These are phyloP conservation scores for Argyrosomus regius DNA, from an alignment of 2,797 vertebrate genomes.

Conservation along the genomic window DNA sequence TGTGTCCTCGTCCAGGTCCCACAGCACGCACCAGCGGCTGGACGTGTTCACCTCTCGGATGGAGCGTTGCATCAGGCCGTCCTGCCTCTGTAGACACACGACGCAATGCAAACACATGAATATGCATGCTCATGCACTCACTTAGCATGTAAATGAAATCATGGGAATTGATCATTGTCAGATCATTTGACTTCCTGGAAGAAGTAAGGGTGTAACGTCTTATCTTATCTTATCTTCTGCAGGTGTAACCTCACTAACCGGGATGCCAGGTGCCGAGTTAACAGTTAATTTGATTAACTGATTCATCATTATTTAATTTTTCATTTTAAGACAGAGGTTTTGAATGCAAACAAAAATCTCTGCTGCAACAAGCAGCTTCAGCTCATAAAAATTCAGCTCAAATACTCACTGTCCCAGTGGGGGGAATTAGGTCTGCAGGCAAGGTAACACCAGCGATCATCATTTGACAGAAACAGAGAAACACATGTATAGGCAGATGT, in stretches of 20 bases:
- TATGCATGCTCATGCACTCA: neutral
- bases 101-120: neutral
- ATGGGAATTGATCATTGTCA: too few relatives aligned
- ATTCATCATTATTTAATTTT: constrained; percentile 9
- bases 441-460: constrained; percentile 32
- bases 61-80: constrained; percentile 95
- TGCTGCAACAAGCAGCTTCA: constrained; percentile 17
- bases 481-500: neutral
- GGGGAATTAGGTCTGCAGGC: constrained; percentile 52
- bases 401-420: constrained; percentile 8
- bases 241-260: neutral
- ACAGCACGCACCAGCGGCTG: constrained; percentile 94
- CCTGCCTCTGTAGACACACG: constrained; percentile 88
- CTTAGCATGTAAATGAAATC: neutral
- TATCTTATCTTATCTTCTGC: too few relatives aligned
- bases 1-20: constrained; percentile 96
- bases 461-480: constrained; percentile 10
- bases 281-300: neutral
- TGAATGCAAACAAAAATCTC: constrained; percentile 7
- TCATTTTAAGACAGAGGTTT: neutral
- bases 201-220: neutral
- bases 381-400: constrained; percentile 55
- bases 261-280: neutral
- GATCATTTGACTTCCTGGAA: neutral
- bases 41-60: constrained; percentile 98